Conservation (phyloP, 2,113 vertebrate genomes). For the Seriola rivoliana region DNA sequence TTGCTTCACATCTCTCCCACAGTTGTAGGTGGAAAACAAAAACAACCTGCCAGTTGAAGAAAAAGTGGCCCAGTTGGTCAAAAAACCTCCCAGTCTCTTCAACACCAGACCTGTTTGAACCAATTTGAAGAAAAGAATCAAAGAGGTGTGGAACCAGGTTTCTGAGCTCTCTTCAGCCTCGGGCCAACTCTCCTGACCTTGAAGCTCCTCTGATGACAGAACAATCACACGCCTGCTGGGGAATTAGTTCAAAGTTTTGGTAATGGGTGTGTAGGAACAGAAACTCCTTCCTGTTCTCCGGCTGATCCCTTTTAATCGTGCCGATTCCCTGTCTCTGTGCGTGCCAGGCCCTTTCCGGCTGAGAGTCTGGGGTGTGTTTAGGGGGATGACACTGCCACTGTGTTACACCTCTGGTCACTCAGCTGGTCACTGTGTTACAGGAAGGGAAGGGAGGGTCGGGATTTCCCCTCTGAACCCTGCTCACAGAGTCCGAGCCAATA, state of each 20-base stretch:
- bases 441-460: slow-evolving; percentile 65
- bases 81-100: no score
- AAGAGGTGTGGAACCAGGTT: neutral
- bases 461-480: slow-evolving; percentile 55
- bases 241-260: slow-evolving; percentile 54
- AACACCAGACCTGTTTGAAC: no score
- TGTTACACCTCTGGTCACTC: slow-evolving; percentile 36
- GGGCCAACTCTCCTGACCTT: slow-evolving; percentile 11
- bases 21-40: no score
- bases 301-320: slow-evolving; percentile 49
- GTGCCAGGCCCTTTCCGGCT: slow-evolving; percentile 62
- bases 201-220: slow-evolving; percentile 9
- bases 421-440: slow-evolving; percentile 44
- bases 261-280: slow-evolving; percentile 53
- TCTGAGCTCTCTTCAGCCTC: neutral
- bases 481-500: slow-evolving; percentile 6
- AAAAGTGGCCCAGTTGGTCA: no score
- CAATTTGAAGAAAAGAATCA: neutral
- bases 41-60: no score
- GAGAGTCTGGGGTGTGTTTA: slow-evolving; percentile 44
- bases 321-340: slow-evolving; percentile 47
- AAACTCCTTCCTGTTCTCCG: slow-evolving; percentile 66
- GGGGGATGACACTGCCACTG: slow-evolving; percentile 22
- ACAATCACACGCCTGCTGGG: slow-evolving; percentile 21
- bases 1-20: neutral